Evolutionary conservation across 1,140 invertebrate genomes (phyloP).

Genomic region (Rhysida immarginata): DNA sequence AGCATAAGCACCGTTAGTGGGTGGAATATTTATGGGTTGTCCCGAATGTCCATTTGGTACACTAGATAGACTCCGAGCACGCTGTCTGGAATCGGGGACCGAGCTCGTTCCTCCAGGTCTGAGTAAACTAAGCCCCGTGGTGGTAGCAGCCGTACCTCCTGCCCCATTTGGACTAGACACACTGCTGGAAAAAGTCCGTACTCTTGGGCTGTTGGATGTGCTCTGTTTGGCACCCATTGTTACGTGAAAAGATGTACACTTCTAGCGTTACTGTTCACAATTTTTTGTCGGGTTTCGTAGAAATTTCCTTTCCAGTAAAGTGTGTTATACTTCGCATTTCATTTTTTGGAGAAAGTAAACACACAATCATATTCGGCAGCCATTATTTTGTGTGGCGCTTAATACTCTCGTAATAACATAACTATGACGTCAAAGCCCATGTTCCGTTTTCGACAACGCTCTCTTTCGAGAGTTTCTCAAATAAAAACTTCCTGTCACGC

Average conservation of each 20-base stretch:
- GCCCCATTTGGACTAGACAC: background rate
- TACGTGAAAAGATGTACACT: background rate
- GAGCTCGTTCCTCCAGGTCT: background rate
- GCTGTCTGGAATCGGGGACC: constrained; percentile 36
- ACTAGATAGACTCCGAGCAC: constrained; percentile 63
- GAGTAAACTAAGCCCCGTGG: background rate
- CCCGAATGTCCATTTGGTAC: constrained; percentile 52
- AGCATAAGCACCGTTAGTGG: constrained; percentile 25
- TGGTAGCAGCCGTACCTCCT: background rate
- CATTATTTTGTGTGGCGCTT: no score
- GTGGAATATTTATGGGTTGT: constrained; percentile 37
- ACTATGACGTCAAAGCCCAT: no score
- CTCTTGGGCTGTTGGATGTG: constrained; percentile 1
- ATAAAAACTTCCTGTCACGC: no score
- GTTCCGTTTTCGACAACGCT: no score
- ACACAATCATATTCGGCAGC: no score
- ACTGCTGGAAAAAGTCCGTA: constrained; percentile 6
- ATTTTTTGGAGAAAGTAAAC: no score
- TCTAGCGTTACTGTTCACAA: no score
- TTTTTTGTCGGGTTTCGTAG: no score
- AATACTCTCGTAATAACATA: no score
- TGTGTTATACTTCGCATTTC: no score
- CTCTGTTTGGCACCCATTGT: constrained; percentile 5
- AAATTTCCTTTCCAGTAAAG: no score
- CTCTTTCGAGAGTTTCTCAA: no score